Conservation (phyloP, 2,113 vertebrate genomes). For the Cervus canadensis region DNA sequence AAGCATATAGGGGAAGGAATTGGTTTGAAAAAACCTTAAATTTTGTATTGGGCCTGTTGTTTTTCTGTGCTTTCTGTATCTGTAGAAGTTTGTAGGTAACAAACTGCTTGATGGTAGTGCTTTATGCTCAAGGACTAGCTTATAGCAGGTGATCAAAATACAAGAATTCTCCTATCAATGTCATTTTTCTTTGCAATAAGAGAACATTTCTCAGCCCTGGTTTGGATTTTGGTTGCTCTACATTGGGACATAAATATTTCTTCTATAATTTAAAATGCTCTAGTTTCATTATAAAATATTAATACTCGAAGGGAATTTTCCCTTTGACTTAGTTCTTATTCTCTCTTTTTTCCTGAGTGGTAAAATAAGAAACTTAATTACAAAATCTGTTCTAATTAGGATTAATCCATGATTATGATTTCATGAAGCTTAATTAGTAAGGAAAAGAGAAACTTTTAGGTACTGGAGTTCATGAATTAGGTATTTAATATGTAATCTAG, state of each 20-base stretch:
- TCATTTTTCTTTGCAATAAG: neutral
- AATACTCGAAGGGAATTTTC: neutral
- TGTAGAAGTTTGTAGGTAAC: neutral
- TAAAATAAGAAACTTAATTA: constrained; percentile 23
- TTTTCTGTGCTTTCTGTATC: neutral
- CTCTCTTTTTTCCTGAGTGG: neutral
- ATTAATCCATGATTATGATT: constrained; percentile 1
- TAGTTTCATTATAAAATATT: constrained; percentile 34
- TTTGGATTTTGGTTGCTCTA: neutral
- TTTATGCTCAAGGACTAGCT: neutral
- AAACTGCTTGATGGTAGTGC: neutral
- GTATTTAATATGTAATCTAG: constrained; percentile 26
- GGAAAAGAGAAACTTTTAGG: neutral
- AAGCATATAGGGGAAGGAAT: neutral
- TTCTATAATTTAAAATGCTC: constrained; percentile 28
- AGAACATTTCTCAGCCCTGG: neutral
- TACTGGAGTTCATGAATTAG: neutral
- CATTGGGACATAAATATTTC: neutral
- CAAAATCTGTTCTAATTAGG: neutral
- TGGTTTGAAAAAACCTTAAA: neutral
- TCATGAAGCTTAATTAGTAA: constrained; percentile 14
- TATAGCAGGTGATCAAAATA: neutral
- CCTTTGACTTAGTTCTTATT: neutral
- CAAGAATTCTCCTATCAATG: neutral
- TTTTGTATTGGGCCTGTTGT: neutral